Evolutionary conservation across 2,797 vertebrate genomes (phyloP).

Genomic region (Pantherophis vulpinus): DNA sequence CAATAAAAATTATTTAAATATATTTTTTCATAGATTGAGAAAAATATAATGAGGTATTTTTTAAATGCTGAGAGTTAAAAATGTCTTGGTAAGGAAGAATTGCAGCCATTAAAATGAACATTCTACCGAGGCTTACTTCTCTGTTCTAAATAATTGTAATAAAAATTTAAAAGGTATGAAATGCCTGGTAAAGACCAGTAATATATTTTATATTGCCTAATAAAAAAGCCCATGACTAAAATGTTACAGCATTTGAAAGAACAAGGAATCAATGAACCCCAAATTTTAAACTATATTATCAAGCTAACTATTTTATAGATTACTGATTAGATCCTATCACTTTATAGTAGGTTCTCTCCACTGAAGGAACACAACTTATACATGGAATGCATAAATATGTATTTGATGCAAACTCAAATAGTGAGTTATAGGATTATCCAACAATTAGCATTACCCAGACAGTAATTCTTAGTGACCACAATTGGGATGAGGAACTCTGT

Average conservation of each 20-base stretch:
- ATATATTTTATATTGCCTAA: background rate
- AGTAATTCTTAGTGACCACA: too few relatives aligned
- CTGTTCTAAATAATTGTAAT: background rate
- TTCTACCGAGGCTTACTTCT: background rate
- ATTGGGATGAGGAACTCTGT: too few relatives aligned
- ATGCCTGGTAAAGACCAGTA: background rate
- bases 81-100: background rate
- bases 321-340: background rate
- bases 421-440: too few relatives aligned
- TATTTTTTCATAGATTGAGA: background rate
- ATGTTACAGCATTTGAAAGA: background rate
- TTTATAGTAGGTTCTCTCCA: background rate
- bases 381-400: background rate
- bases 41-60: background rate
- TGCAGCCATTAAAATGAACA: background rate
- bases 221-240: background rate
- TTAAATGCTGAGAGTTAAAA: background rate
- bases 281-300: background rate
- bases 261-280: background rate
- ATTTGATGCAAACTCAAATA: background rate
- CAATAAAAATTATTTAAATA: background rate
- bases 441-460: too few relatives aligned
- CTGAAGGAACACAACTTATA: background rate
- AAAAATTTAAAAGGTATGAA: background rate
- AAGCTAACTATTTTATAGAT: background rate